Evolutionary conservation across 2,888 invertebrate genomes (phyloP).

Genomic region (Oscheius onirici): DNA sequence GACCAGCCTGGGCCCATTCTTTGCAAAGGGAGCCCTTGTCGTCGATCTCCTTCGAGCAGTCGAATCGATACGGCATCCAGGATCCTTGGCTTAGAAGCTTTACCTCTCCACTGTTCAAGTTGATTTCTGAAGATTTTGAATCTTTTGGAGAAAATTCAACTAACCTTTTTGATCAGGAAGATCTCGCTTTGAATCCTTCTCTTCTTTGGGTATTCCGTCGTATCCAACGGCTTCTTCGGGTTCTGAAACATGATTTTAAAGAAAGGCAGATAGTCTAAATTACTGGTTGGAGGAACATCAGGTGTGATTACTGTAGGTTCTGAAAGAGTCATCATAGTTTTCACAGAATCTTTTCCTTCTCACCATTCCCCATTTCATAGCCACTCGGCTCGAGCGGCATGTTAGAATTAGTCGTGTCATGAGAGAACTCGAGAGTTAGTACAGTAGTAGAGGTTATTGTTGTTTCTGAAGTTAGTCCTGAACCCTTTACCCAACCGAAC

Average conservation of each 20-base stretch:
- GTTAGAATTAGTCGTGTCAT: slow-evolving; percentile 10
- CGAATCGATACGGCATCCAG: slow-evolving; percentile 57
- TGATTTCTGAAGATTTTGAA: not conserved
- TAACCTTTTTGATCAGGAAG: not conserved
- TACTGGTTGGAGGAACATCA: slow-evolving; percentile 17
- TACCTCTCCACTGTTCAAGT: slow-evolving; percentile 9
- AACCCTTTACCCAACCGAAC: not conserved
- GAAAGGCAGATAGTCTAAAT: not conserved
- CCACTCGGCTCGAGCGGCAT: slow-evolving; percentile 18
- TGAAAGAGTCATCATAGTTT: not conserved
- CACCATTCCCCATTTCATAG: slow-evolving; percentile 24
- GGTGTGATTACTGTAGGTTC: slow-evolving; percentile 15
- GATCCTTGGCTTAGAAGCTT: not conserved
- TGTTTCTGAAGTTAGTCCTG: slow-evolving; percentile 10
- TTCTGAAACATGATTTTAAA: not conserved
- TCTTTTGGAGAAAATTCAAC: not conserved
- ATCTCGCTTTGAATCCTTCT: not conserved
- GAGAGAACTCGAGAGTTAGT: slow-evolving; percentile 8
- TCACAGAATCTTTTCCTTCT: not conserved
- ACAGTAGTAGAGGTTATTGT: slow-evolving; percentile 5
- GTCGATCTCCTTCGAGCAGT: slow-evolving; percentile 58
- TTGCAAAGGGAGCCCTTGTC: slow-evolving; percentile 56
- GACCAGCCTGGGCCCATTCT: slow-evolving; percentile 60
- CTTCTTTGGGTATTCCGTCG: slow-evolving; percentile 17
- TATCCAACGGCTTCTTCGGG: slow-evolving; percentile 31